Percentiles rank a stretch among this genome's conserved stretches.
Evolutionary conservation across 2,797 vertebrate genomes (phyloP).

Genomic region (Discoglossus pictus): DNA sequence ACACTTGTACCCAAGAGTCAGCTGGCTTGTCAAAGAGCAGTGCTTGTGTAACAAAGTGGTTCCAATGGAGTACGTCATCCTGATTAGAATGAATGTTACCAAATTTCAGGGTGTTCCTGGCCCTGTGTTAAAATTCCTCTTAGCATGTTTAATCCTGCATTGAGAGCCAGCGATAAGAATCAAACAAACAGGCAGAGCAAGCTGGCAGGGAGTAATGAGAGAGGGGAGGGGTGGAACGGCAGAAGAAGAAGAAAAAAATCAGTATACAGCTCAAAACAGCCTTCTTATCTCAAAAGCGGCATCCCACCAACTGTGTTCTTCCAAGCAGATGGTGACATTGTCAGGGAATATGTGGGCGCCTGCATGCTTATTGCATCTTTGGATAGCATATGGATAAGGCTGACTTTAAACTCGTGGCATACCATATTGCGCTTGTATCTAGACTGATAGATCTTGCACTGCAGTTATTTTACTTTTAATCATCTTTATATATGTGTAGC

Average conservation of each 20-base stretch:
- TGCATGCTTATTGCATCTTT: slow-evolving; percentile 25
- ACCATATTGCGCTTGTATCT: background rate
- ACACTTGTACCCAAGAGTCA: slow-evolving; percentile 13
- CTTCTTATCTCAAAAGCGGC: slow-evolving; percentile 42
- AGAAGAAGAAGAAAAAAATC: background rate
- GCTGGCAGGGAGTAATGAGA: slow-evolving; percentile 28
- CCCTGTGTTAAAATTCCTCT: slow-evolving; percentile 29
- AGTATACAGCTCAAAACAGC: slow-evolving; percentile 36
- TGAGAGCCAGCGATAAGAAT: slow-evolving; percentile 37
- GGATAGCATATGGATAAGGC: slow-evolving; percentile 37
- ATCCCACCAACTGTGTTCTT: slow-evolving; percentile 12
- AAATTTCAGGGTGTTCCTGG: slow-evolving; percentile 27
- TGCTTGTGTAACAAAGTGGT: background rate
- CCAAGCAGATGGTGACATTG: slow-evolving; percentile 48
- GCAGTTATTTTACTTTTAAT: too few relatives aligned
- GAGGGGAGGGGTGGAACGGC: slow-evolving; percentile 26
- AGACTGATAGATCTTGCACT: background rate
- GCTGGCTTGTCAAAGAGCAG: slow-evolving; percentile 3
- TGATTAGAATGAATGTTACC: slow-evolving; percentile 6
- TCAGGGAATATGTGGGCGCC: slow-evolving; percentile 40
- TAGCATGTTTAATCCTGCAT: slow-evolving; percentile 49
- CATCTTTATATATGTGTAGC: too few relatives aligned
- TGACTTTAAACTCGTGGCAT: slow-evolving; percentile 3
- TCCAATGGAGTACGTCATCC: background rate
- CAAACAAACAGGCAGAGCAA: slow-evolving; percentile 41